phyloP scores from a whole-genome alignment of 2,888 invertebrate genomes.

The Unio delphinus region DNA sequence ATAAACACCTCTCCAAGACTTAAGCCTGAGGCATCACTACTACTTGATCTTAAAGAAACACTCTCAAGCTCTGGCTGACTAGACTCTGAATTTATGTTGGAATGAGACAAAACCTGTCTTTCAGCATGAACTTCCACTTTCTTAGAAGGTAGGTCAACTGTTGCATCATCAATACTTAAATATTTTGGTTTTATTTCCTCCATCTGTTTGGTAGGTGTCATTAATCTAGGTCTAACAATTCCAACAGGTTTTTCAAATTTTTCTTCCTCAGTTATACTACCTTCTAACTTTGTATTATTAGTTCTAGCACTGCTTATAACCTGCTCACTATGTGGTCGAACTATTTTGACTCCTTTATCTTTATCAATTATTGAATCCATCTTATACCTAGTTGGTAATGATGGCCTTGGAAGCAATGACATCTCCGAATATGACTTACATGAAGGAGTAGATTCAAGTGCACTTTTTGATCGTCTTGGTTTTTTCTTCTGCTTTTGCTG shows the following conservation, averaged over 20 bases:
- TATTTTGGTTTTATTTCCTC: constrained; percentile 1
- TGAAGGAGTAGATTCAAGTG: constrained; percentile 45
- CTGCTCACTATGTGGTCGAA: constrained; percentile 40
- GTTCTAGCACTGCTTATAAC: constrained; percentile 30
- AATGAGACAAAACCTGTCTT: constrained; percentile 12
- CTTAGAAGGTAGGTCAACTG: constrained; percentile 7
- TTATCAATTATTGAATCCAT: constrained; percentile 34
- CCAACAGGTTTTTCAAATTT: constrained; percentile 1
- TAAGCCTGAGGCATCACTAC: constrained; percentile 45
- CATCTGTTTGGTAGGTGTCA: neutral
- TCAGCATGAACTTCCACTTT: constrained; percentile 2
- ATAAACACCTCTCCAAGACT: constrained; percentile 46
- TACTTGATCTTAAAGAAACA: constrained; percentile 22
- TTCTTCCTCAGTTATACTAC: neutral
- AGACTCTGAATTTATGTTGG: constrained; percentile 6
- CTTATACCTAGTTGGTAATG: constrained; percentile 32
- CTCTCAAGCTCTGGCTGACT: constrained; percentile 30
- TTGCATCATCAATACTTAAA: neutral
- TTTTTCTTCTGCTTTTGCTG: constrained; percentile 41
- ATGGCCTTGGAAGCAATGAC: constrained; percentile 25
- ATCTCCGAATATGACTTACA: constrained; percentile 26
- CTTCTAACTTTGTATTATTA: neutral
- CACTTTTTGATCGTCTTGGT: constrained; percentile 61
- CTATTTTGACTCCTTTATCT: constrained; percentile 37
- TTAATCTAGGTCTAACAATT: constrained; percentile 7